Evolutionary conservation across 2,113 vertebrate genomes (phyloP), one percentile per base, ranked within the genome.

Genomic region (Chionodraco myersi): DNA sequence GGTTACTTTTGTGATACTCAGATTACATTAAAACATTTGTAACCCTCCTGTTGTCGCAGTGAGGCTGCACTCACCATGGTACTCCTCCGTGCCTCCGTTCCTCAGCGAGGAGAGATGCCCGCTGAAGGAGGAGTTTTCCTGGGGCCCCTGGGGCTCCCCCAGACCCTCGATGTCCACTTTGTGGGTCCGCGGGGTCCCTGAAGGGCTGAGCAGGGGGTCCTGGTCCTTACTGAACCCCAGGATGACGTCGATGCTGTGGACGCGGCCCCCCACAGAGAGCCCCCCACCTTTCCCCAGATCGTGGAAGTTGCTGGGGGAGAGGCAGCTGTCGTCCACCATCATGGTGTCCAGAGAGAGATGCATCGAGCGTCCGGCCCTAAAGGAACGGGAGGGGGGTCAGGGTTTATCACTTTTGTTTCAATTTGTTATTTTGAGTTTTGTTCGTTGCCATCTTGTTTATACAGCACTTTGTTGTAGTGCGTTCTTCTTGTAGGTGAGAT

Each of bases 241-340:
- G 72, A 96, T 96, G 90, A 95, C 94, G 83, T 95, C 95, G 45
- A 95, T 95, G 91, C 95, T 95, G 93, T 95, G 95, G 86, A 95
- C 94, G 4, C 89, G 93, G 68, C 93, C 90, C 23, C 93, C 94
- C 10, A 76, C 80, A 26, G 82, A 72, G 0, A 81, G 72, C 68
- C 90, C 92, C 56, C 92, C 93, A 41, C 92, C 92, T 90, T 95
- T 96, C 26, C 93, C 93, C 92, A 95, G 77, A 41, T 96, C 95
- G 0, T 95, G 94, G 93, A 94, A 95, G 91, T 93, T 93, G 64
- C 90, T 89, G 59, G 95, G 94, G 11, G 94, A 94, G 77, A 95
- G 93, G 88, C 94, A 95, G 88, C 92, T 87, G 90, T 95, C 92
- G 62, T 96, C 95, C 95, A 93, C 94, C 94, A 94, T 95, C 92